These are phyloP conservation scores for Gobius niger DNA, from an alignment of 2,113 vertebrate species.

Conservation along the genomic window DNA sequence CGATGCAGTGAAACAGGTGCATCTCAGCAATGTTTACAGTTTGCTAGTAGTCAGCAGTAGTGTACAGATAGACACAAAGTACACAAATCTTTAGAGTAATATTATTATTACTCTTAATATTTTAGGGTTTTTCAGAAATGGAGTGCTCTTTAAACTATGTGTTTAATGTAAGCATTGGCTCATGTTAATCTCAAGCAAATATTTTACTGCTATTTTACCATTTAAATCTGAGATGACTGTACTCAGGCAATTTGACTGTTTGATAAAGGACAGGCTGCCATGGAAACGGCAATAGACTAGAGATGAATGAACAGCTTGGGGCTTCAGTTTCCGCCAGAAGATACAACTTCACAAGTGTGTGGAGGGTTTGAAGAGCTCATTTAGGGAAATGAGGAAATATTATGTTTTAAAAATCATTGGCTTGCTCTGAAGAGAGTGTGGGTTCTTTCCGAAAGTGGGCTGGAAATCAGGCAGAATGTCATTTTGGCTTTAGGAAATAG, in stretches of 20 bases:
- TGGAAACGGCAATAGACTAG: conserved; percentile 12
- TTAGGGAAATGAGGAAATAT: conserved; percentile 4
- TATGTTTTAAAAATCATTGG: not conserved
- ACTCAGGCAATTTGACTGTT: not conserved
- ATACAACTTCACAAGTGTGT: conserved; percentile 6
- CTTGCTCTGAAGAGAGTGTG: not conserved
- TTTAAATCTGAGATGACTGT: conserved; percentile 1
- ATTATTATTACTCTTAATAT: too few relatives aligned
- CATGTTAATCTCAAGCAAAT: not conserved
- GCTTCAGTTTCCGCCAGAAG: conserved; percentile 10
- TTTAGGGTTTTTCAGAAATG: too few relatives aligned
- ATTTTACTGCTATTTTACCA: not conserved
- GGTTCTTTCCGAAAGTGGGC: not conserved
- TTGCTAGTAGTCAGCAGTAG: too few relatives aligned
- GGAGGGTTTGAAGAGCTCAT: not conserved
- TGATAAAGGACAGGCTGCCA: conserved; percentile 26
- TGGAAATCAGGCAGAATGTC: not conserved
- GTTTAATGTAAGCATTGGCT: conserved; percentile 7
- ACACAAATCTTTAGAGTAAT: too few relatives aligned
- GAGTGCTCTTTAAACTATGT: not conserved
- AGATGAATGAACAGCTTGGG: conserved; percentile 12
- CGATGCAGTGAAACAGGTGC: too few relatives aligned
- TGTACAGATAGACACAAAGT: too few relatives aligned
- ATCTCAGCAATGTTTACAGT: too few relatives aligned
- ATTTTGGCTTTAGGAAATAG: conserved; percentile 2